Evolutionary conservation across 2,113 vertebrate species (phyloP), one percentile per base, ranked within the genome.

Genomic region (Lates calcarifer): DNA sequence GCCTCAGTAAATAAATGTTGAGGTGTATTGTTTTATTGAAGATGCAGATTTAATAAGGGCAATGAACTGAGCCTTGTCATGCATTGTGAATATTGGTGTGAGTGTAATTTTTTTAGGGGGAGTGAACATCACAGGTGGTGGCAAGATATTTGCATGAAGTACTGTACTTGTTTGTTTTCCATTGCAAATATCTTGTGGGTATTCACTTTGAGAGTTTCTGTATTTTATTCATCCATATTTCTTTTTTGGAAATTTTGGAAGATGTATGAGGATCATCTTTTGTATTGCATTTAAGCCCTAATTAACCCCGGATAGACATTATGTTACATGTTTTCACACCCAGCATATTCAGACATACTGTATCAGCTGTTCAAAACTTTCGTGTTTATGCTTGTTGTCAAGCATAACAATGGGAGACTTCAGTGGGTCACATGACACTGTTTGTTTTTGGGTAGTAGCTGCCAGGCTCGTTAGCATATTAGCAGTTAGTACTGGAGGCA

Each of bases 131-230:
- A 66, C 41, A 65, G 47, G 24, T 61, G 20, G 15, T 2, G 31
- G 10, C 5, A 2, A n/a, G 13, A 1, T 31, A 31, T 87, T 90
- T 87, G 63, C 79, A 77, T 89, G 33, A 77, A 77, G 18, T 51
- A 80, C 53, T 58, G 60, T 82, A 70, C 55, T 61, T 10, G 47
- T 77, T 1, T 22, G 37, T 18, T 90, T 88, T 91, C 81, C 63
- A 78, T 84, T 86, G 80, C 81, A 87, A 89, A 90, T 81, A 41
- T n/a, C 39, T 14, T 39, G 9, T 20, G 2, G 26, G 24, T 56
- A 56, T 64, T 77, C 6, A 37, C 4, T 74, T 26, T 37, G 18
- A 74, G 9, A 45, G 26, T 11, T 55, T 13, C 53, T 76, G 14
- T 55, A 55, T 61, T 65, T 41, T 6, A 17, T 64, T 68, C 9